Base-by-base conservation (phyloP, 1,140 invertebrate species). In the Pseudoatta argentina region DNA sequence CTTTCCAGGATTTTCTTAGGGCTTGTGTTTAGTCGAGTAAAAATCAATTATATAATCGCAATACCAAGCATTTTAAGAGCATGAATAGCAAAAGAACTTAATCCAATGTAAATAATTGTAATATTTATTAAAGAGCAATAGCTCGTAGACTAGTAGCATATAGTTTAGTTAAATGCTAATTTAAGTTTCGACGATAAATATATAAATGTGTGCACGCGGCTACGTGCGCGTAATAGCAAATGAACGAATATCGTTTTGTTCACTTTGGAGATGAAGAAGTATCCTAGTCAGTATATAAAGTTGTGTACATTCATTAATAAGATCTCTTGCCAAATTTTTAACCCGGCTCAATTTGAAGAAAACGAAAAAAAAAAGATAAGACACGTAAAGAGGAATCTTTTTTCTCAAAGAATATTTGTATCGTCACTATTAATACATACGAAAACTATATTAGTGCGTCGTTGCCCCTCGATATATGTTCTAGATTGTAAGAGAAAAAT, bases 61-160 rank as follows among this genome's bases (percentile, higher is more conserved):
- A 57, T 85, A 78, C 24, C 27, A 34, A 77, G 66, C 48, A 77
- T 55, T 39, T 34, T 82, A 85, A 67, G 67, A 91, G 57, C 86
- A 59, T 66, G 73, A 89, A 77, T 34, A 73, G 81, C 61, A 79
- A 89, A 89, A 66, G 76, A 67, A 75, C 77, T 89, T 85, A n/a
- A 87, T 82, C 83, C 61, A 85, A 73, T 95, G 94, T 95, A 95
- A 92, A 95, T 95, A 95, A 87, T 94, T 95, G 94, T 95, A 95
- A 95, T 94, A 94, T 95, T 94, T 95, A 95, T 95, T 94, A 88
- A 92, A 91, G 88, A 91, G 82, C 64, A 81, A 89, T 92, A 93
- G 89, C 85, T 86, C 88, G 79, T 94, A 93, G 90, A 86, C 79
- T 91, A 91, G 79, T 73, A 67, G 82, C 59, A 76, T 76, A 86